Evolutionary conservation across 1,140 invertebrate genomes (phyloP), one percentile per base, ranked within the genome.

Genomic region (Ladona fulva): DNA sequence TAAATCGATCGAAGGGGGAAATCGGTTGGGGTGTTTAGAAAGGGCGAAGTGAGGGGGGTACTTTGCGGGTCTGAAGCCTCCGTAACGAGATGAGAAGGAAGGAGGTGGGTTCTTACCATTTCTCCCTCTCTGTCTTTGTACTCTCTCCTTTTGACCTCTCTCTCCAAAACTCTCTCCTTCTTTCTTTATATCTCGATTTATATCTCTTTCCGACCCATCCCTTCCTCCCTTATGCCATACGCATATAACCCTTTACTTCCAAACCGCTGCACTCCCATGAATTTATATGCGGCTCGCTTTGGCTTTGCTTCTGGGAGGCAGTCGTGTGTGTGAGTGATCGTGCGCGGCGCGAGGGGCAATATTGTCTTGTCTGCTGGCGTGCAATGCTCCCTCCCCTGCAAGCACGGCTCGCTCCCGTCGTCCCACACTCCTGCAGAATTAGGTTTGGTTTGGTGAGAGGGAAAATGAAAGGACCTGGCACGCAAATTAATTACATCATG

Each of bases 401-500:
- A 66, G 12, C n/a, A 66, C 52, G 52, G 5, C 52, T 22, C 12
- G 14, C 52, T 12, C 52, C 52, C 52, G 5, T 19, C 44, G 44
- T 52, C 44, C 19, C 44, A 10, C 44, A 10, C 44, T 52, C 44
- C n/a, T 22, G n/a, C 52, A 12, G 52, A 66, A 66, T 66, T 66
- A 66, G 52, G 52, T 66, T 66, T 52, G 10, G 44, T 52, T 52
- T 66, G 52, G n/a, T 12, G 52, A 66, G 52, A 66, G 52, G n/a
- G 52, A 66, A 66, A 66, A 66, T 22, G 52, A 66, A 66, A 66
- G 52, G 52, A 66, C 14, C 52, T 22, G n/a, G 52, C 52, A 66
- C 52, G 52, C 52, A 66, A 66, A 66, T 66, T 66, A 66, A 66
- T 66, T 66, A 66, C 52, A 66, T 66, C 52, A 66, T 66, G 52